Base-by-base conservation (phyloP, 2,888 invertebrate genomes). In the Anticlea derivata region DNA sequence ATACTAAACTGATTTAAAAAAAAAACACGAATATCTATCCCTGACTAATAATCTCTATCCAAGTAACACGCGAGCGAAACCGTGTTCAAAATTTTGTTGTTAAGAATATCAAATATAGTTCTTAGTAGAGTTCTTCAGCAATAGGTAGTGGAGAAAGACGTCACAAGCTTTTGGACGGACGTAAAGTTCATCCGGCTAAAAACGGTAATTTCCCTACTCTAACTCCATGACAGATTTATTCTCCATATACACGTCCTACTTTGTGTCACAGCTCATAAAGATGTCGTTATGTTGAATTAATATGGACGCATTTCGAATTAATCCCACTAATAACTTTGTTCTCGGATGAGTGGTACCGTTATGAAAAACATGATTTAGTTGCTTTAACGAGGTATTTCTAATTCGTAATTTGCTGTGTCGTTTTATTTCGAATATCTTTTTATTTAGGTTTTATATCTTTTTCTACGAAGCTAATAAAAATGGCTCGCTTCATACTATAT, bases 231-330 rank as follows among this genome's bases (percentile, higher is more conserved):
- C 84, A 86, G 86, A 86, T 87, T 87, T 87, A 87, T 86, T 75
- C 75, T 73, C 73, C 76, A 70, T 70, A 80, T 76, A 75, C 83
- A 79, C 80, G 80, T 83, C 81, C 84, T 80, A 80, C 77, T 85
- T 80, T 81, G 77, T 84, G 79, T 86, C 84, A 75, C 85, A 83
- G 72, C 80, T 82, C 86, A 82, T 86, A 87, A 87, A 86, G 73
- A 85, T 78, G 83, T 87, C 87, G 66, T 82, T 82, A 78, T 71
- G 64, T 78, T 73, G 76, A 81, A 86, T 85, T 83, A 80, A 84
- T 84, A 83, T 77, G 70, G 73, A 63, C 67, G 68, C 69, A 70
- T 70, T 61, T 68, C 73, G 73, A 79, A 83, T 82, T 83, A 78
- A 81, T 80, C 75, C 61, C 46, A 65, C 67, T 70, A 75, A 70